Evolutionary conservation across 1,140 invertebrate species (phyloP), one percentile per base, ranked within the genome.

Genomic region (Achroia grisella): DNA sequence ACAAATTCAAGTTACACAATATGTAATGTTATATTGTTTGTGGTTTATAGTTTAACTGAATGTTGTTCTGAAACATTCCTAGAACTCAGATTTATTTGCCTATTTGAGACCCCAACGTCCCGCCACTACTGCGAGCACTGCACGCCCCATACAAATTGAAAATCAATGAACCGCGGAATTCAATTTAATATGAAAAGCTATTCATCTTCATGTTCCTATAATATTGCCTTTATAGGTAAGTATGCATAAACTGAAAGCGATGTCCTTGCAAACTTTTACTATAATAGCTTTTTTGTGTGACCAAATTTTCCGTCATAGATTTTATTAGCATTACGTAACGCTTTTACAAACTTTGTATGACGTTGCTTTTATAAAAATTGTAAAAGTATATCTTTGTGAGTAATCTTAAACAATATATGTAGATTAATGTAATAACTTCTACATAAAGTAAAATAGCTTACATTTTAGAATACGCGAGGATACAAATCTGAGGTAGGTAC

Each of bases 181-280:
- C 86, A 86, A 86, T 86, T 86, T 86, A 78, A 82, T 80, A 86
- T 86, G 82, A 72, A 86, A 81, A 84, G 79, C 75, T 79, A 87
- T 86, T 56, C 56, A 54, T 59, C 66, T 68, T 68, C 77, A 86
- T 23, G 17, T 23, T 23, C 17, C 17, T 23, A 23, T 23, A 23
- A 23, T 23, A 23, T 52, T 43, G 31, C 32, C n/a, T 12, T 34
- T 34, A 15, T 23, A 32, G 41, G 17, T 35, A 35, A 34, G 41
- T 43, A 15, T 28, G 41, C 17, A 15, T 17, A 10, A 11, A 33
- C 40, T 30, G 40, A 42, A 31, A 28, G 32, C 40, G 15, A 14
- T 43, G 41, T 34, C 41, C 23, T 10, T 15, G 30, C 13, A 11
- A 43, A 43, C 41, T 43, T 43, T 43, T 4, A 15, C 34, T 31